phyloP scores from a whole-genome alignment of 2,888 invertebrate species.

The Cloeon dipterum region DNA sequence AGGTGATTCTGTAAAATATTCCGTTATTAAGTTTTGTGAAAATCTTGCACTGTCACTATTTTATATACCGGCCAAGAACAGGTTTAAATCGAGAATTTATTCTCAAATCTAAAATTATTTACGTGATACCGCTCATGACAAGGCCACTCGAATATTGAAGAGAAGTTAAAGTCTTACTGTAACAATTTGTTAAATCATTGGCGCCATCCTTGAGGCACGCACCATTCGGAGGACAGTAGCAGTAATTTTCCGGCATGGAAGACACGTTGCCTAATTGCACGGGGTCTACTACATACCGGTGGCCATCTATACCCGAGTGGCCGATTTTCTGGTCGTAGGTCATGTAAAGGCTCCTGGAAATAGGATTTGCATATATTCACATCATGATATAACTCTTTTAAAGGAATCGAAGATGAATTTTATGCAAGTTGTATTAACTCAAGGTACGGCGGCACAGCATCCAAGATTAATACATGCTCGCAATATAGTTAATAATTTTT shows the following conservation, averaged over 20 bases:
- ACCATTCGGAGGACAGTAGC: conserved; percentile 10
- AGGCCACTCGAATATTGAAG: no score
- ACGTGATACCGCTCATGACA: no score
- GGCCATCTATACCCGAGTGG: conserved; percentile 9
- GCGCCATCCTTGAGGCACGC: conserved; percentile 5
- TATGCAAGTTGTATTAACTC: no score
- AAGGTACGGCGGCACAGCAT: no score
- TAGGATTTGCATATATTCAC: not conserved
- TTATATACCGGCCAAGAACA: no score
- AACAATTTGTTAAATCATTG: conserved; percentile 1
- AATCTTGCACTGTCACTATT: no score
- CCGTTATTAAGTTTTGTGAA: no score
- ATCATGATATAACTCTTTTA: not conserved
- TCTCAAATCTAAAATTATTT: conserved; percentile 22
- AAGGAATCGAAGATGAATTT: conserved; percentile 1
- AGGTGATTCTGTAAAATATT: no score
- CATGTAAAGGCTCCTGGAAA: conserved; percentile 3
- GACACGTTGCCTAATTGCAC: conserved; percentile 9
- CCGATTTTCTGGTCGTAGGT: conserved; percentile 4
- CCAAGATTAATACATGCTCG: no score
- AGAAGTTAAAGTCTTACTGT: no score
- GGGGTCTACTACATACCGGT: conserved; percentile 8
- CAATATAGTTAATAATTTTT: no score
- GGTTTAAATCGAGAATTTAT: no score
- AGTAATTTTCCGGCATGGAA: conserved; percentile 11